Conservation (phyloP, 2,888 invertebrate genomes). For the Zygaena filipendulae region DNA sequence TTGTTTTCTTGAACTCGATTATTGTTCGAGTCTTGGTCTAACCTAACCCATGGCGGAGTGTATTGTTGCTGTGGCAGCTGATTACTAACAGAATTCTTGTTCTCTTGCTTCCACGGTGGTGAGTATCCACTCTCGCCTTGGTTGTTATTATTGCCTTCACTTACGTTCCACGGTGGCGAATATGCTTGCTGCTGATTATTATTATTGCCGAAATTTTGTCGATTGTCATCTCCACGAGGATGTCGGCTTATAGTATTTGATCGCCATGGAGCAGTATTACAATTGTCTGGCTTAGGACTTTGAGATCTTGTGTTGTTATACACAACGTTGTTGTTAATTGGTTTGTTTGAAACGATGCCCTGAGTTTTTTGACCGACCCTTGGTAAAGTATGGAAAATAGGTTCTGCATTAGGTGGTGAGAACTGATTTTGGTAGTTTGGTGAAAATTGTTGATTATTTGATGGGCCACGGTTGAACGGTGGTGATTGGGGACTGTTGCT, state of each 20-base stretch:
- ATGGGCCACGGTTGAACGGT: conserved; percentile 33
- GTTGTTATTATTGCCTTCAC: conserved; percentile 35
- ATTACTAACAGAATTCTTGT: conserved; percentile 19
- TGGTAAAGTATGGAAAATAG: conserved; percentile 47
- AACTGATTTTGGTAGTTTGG: conserved; percentile 35
- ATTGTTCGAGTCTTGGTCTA: conserved; percentile 35
- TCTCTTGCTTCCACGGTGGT: conserved; percentile 45
- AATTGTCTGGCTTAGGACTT: conserved; percentile 27
- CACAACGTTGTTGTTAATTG: conserved; percentile 30
- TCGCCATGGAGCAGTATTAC: conserved; percentile 47
- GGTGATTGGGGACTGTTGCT: conserved; percentile 32
- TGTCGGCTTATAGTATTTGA: conserved; percentile 45
- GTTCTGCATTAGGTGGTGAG: conserved; percentile 27
- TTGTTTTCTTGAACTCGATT: conserved; percentile 35
- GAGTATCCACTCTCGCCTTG: conserved; percentile 29
- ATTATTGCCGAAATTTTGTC: conserved; percentile 32
- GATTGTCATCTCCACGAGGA: conserved; percentile 33
- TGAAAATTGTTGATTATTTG: conserved; percentile 32
- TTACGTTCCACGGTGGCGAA: conserved; percentile 43
- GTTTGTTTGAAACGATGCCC: conserved; percentile 27
- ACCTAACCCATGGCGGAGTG: conserved; percentile 34
- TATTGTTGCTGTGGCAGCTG: conserved; percentile 28
- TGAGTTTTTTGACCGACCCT: conserved; percentile 38
- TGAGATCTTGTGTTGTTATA: conserved; percentile 33
- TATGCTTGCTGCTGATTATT: conserved; percentile 37